phyloP scores from a whole-genome alignment of 2,113 vertebrate species.

The Panthera uncia region DNA sequence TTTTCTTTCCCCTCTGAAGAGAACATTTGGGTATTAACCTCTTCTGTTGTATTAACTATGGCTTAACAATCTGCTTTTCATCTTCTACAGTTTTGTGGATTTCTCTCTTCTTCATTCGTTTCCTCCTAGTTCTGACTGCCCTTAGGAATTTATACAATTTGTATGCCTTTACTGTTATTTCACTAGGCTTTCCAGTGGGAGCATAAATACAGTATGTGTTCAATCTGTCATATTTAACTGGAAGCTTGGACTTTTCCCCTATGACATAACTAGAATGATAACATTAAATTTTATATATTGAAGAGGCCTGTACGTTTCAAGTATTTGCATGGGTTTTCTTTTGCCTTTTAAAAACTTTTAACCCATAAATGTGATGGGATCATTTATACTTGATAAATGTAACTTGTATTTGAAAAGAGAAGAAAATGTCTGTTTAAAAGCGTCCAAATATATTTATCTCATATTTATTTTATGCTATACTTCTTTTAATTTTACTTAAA shows the following conservation, averaged over 20 bases:
- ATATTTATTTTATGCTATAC: not conserved
- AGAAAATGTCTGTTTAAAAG: not conserved
- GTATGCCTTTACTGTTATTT: constrained; percentile 5
- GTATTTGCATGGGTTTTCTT: not conserved
- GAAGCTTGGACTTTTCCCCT: not conserved
- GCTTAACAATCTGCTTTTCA: not conserved
- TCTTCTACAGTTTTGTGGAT: not conserved
- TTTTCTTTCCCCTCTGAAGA: not conserved
- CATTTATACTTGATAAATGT: not conserved
- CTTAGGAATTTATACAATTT: not conserved
- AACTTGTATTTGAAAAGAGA: not conserved
- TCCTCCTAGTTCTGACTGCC: not conserved
- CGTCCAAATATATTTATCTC: not conserved
- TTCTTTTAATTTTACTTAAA: constrained; percentile 23
- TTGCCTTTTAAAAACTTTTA: not conserved
- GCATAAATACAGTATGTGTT: not conserved
- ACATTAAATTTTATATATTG: not conserved
- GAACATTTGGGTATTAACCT: not conserved
- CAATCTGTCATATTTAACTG: not conserved
- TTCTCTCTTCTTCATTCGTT: not conserved
- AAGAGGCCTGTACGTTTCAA: constrained; percentile 11
- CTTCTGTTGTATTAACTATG: not conserved
- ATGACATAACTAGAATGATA: not conserved
- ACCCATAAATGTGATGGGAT: not conserved
- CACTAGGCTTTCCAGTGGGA: not conserved